Conservation (phyloP, 2,888 invertebrate species). For the Tryphoninae sp. region DNA sequence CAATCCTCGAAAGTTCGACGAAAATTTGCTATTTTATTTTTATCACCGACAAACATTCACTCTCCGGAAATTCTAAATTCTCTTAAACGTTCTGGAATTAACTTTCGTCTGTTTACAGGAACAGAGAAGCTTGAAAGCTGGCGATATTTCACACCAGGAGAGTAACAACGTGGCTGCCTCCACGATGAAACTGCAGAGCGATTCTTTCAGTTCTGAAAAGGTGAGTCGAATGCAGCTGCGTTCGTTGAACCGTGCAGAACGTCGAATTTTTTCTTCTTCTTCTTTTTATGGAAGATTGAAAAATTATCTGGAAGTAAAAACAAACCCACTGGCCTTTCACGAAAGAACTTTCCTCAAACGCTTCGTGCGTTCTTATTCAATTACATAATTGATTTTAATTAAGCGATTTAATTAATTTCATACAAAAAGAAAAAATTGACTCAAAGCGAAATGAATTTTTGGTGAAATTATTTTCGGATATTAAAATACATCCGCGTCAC, state of each 20-base stretch:
- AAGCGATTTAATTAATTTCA: no score
- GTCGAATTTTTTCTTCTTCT: background rate
- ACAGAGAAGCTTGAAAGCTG: constrained; percentile 91
- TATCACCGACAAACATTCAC: no score
- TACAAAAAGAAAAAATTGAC: no score
- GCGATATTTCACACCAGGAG: constrained; percentile 92
- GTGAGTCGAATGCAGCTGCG: constrained; percentile 69
- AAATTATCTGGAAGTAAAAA: background rate
- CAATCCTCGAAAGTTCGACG: background rate
- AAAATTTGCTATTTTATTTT: no score
- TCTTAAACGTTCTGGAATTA: background rate
- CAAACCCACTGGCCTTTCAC: no score
- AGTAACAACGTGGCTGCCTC: constrained; percentile 92
- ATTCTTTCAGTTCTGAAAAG: constrained; percentile 93
- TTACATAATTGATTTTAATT: no score
- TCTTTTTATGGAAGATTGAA: background rate
- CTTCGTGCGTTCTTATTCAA: no score
- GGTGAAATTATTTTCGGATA: background rate
- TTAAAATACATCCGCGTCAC: background rate
- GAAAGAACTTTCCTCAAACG: no score
- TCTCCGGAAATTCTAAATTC: background rate
- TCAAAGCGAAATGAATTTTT: background rate
- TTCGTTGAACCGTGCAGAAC: background rate
- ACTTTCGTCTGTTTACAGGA: constrained; percentile 83
- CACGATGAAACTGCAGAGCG: constrained; percentile 92